A percentile compares a stretch with the other conserved stretches of the same genome.
phyloP scores from a whole-genome alignment of 2,888 invertebrate species.

The Acholoe squamosa region DNA sequence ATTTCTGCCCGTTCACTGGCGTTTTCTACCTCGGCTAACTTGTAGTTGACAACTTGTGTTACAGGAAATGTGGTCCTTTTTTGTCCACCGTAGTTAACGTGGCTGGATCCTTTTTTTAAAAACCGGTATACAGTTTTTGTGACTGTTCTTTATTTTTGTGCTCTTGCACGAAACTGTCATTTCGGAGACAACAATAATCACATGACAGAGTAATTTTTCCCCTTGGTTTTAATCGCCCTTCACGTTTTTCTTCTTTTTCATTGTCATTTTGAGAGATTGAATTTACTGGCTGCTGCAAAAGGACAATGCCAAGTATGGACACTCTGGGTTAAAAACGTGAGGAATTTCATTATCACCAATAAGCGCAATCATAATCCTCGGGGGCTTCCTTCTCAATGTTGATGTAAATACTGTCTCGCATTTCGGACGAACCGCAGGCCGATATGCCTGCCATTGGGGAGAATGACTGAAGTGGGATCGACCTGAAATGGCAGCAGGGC shows the following conservation, averaged over 20 bases:
- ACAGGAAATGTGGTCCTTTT: slow-evolving; percentile 20
- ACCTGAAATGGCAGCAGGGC: neutral
- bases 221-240: neutral
- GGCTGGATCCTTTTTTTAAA: neutral
- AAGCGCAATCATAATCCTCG: too few species aligned
- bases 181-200: slow-evolving; percentile 19
- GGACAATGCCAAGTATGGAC: too few species aligned
- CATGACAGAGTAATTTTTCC: neutral
- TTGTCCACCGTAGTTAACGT: neutral
- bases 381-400: too few species aligned
- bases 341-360: too few species aligned
- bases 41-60: slow-evolving; percentile 41
- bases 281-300: too few species aligned
- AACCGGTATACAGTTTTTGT: neutral
- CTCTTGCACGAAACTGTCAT: neutral
- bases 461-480: neutral
- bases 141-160: neutral
- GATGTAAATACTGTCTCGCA: too few species aligned
- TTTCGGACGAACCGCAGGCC: too few species aligned
- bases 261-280: too few species aligned
- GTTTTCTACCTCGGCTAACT: slow-evolving; percentile 29
- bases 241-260: too few species aligned
- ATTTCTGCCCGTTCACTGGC: slow-evolving; percentile 22
- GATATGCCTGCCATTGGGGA: neutral
- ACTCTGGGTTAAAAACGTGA: too few species aligned